Base-by-base conservation (phyloP, 2,888 invertebrate species). In the Heterodera filipjevi region DNA sequence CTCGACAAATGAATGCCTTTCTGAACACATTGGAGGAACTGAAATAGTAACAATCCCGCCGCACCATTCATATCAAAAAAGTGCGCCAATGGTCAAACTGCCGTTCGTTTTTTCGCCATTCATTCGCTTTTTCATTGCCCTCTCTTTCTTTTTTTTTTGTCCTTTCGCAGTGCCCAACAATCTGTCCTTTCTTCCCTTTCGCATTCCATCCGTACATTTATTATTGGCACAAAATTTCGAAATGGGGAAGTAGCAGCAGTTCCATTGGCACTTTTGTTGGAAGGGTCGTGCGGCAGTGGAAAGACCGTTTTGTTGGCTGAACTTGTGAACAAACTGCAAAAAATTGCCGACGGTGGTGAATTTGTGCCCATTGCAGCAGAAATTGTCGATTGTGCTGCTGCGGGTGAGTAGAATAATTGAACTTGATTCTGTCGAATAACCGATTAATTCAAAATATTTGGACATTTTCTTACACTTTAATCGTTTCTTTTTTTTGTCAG, bases 291-390 rank as follows among this genome's bases (percentile, higher is more conserved):
- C 27, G 53, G 59, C 39, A 75, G 59, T 49, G 64, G 75, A 12
- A 75, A 75, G 35, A 33, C 59, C 35, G 33, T 3, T 33, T 22
- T 59, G 19, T 22, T 59, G 59, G 32, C 53, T 64, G 27, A 59
- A 33, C 64, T 75, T 19, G 64, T 59, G 27, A 53, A 10, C 33
- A 32, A 59, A 64, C 64, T 75, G 59, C 64, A 19, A 39, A 75
- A 3, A 8, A 59, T 27, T 39, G 39, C 6, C 39, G 39, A 39
- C 0, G 53, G 6, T 8, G 12, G 27, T n/a, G 59, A n/a, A 59
- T 59, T 59, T 59, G 59, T 59, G 12, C 59, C 59, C n/a, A n/a
- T 59, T n/a, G n/a, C 59, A 12, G 22, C 27, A n/a, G 59, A 59
- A 27, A 59, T 59, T 59, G 27, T 59, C 27, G 59, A 59, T 59